These are phyloP conservation scores for Chrysemys picta DNA, from an alignment of 2,113 vertebrate species.

Conservation along the genomic window DNA sequence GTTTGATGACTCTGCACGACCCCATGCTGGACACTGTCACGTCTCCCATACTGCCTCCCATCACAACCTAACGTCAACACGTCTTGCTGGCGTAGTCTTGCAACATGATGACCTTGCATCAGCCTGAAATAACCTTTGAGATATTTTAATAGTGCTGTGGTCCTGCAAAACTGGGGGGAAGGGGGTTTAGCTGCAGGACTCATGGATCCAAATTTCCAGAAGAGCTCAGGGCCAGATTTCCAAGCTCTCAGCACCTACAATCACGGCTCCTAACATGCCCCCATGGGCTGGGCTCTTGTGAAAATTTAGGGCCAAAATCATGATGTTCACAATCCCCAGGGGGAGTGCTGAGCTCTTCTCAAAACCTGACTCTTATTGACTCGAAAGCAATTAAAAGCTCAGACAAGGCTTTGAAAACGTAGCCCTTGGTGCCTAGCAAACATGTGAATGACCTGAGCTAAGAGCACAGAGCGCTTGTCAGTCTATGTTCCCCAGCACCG, in stretches of 20 bases:
- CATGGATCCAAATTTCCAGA: not conserved
- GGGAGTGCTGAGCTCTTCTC: not conserved
- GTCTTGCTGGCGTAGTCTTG: not conserved
- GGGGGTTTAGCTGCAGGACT: not conserved
- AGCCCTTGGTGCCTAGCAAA: not conserved
- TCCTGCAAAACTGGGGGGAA: not conserved
- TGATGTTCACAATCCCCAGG: not conserved
- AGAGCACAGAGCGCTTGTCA: not conserved
- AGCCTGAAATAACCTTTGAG: not conserved
- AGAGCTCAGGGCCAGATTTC: not conserved
- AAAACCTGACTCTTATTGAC: not conserved
- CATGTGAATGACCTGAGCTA: not conserved
- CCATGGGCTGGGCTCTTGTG: not conserved
- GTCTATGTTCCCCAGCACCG: too few species aligned
- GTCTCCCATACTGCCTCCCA: not conserved
- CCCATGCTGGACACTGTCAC: too few species aligned
- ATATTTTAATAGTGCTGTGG: not conserved
- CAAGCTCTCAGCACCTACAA: not conserved
- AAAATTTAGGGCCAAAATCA: not conserved
- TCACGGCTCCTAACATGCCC: fast-evolving
- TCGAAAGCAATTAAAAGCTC: not conserved
- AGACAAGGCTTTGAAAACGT: not conserved
- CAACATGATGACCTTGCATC: not conserved
- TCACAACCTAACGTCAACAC: not conserved
- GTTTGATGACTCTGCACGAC: not conserved